Evolutionary conservation across 1,140 invertebrate genomes (phyloP).

Genomic region (Lutraria rhynchaena): DNA sequence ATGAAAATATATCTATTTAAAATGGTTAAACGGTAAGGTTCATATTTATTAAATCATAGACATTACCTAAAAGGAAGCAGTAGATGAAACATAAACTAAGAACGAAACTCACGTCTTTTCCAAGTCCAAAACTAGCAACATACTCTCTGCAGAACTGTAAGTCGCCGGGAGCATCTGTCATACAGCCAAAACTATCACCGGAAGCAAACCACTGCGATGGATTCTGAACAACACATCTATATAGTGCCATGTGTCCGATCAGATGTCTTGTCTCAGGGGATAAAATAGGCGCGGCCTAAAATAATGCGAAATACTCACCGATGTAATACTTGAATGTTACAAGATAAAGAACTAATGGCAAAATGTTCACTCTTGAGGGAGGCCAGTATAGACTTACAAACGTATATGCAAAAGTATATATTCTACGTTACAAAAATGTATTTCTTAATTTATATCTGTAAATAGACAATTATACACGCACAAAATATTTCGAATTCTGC

Average conservation of each 20-base stretch:
- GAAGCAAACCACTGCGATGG: not conserved
- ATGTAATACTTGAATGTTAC: not conserved
- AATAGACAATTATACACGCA: too few relatives aligned
- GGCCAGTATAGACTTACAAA: too few relatives aligned
- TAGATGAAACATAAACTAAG: too few relatives aligned
- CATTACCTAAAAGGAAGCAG: too few relatives aligned
- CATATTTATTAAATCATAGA: too few relatives aligned
- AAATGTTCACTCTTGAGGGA: too few relatives aligned
- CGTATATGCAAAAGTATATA: too few relatives aligned
- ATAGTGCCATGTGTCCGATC: constrained; percentile 34
- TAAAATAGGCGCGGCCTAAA: constrained; percentile 9
- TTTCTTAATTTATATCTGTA: too few relatives aligned
- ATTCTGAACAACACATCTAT: constrained; percentile 23
- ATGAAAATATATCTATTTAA: too few relatives aligned
- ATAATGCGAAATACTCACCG: not conserved
- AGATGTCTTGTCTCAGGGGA: constrained; percentile 2
- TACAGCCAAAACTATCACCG: constrained; percentile 44
- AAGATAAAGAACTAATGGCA: not conserved
- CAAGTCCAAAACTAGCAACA: constrained; percentile 48
- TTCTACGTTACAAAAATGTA: too few relatives aligned
- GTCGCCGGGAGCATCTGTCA: constrained; percentile 36
- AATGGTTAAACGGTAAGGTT: too few relatives aligned
- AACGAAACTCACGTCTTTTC: constrained; percentile 12
- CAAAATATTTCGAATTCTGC: too few relatives aligned
- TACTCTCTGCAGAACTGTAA: constrained; percentile 48